Conservation (phyloP, 2,888 invertebrate genomes). For the Leptinotarsa rubiginosa region DNA sequence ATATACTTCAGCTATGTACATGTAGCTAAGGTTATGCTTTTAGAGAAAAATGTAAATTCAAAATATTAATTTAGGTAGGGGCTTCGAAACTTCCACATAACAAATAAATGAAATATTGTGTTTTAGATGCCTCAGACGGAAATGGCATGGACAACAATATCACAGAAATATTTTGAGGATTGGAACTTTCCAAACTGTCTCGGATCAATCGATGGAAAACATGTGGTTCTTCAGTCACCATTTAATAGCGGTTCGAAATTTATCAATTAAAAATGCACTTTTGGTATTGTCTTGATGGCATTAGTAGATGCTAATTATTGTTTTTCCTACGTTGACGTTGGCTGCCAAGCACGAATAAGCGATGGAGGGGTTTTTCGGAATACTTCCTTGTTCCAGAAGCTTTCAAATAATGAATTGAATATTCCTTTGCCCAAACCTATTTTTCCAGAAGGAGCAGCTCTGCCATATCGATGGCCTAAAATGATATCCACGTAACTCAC, state of each 20-base stretch:
- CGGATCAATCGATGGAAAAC: slow-evolving; percentile 16
- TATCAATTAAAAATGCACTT: slow-evolving; percentile 35
- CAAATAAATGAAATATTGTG: background rate
- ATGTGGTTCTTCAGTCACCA: slow-evolving; percentile 5
- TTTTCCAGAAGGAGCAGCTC: background rate
- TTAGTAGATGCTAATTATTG: slow-evolving; percentile 38
- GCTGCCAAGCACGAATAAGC: slow-evolving; percentile 42
- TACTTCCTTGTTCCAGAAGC: slow-evolving; percentile 24
- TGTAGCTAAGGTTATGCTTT: background rate
- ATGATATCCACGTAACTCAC: slow-evolving; percentile 3
- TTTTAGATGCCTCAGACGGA: slow-evolving; percentile 17
- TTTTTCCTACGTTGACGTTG: slow-evolving; percentile 39
- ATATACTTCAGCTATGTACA: background rate
- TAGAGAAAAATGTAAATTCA: background rate
- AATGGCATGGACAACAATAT: slow-evolving; percentile 5
- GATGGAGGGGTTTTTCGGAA: slow-evolving; percentile 19
- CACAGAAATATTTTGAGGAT: slow-evolving; percentile 11
- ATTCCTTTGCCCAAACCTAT: slow-evolving; percentile 21
- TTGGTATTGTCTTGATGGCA: slow-evolving; percentile 32
- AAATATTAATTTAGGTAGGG: background rate
- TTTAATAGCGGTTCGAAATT: slow-evolving; percentile 35
- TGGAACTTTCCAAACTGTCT: slow-evolving; percentile 23
- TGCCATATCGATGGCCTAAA: slow-evolving; percentile 17
- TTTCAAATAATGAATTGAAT: slow-evolving; percentile 7
- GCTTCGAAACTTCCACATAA: background rate